Conservation (phyloP, 2,113 vertebrate genomes). For the Aramus guarauna region DNA sequence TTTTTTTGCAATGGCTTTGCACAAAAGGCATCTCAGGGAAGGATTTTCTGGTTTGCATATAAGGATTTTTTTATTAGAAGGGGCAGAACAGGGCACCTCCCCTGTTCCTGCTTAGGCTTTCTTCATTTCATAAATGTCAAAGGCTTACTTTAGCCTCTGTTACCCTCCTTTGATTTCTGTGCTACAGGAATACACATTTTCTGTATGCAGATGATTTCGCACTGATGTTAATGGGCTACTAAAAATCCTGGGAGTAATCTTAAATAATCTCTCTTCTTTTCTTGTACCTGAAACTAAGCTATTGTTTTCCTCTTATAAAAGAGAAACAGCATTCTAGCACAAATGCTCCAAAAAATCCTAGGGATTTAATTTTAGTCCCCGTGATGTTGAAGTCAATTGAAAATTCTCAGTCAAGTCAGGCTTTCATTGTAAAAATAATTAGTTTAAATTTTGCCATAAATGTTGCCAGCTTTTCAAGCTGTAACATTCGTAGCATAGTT, state of each 20-base stretch:
- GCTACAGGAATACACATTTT: neutral
- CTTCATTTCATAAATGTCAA: neutral
- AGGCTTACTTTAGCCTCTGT: neutral
- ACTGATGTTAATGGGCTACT: neutral
- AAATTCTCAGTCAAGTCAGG: conserved; percentile 11
- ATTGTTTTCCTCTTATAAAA: neutral
- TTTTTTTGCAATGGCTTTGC: neutral
- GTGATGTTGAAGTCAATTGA: neutral
- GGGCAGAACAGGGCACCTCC: neutral
- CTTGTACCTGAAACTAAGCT: neutral
- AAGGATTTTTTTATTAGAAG: neutral
- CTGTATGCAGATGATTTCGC: neutral
- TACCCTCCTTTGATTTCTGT: neutral
- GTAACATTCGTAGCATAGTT: neutral
- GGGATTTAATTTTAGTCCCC: neutral
- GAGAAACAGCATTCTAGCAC: neutral
- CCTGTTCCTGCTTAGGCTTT: neutral
- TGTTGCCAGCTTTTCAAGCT: conserved; percentile 4
- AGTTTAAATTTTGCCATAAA: neutral
- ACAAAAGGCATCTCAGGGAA: neutral
- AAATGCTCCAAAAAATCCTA: neutral
- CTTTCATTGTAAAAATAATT: conserved; percentile 2
- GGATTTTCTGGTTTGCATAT: neutral
- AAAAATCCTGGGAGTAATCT: neutral
- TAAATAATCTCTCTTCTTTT: neutral